Percentiles rank a stretch among this genome's conserved stretches.
phyloP scores from a whole-genome alignment of 2,888 invertebrate species.

The Empis stercorea region DNA sequence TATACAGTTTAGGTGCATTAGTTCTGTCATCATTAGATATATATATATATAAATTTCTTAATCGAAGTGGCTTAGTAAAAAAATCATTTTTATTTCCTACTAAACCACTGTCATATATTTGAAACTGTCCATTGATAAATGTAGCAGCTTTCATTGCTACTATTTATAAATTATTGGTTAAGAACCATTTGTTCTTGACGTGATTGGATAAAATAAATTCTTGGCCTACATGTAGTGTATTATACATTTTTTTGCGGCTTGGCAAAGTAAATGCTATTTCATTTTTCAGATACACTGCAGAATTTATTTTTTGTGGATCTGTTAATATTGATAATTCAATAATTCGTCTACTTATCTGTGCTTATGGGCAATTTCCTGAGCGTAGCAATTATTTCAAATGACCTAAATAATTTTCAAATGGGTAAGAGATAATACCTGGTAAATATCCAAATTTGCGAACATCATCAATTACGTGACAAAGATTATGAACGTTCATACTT shows the following conservation, averaged over 20 bases:
- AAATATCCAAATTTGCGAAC: slow-evolving; percentile 10
- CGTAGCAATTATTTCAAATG: not conserved
- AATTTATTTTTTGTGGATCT: not conserved
- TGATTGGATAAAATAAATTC: no score
- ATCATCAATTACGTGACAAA: slow-evolving; percentile 12
- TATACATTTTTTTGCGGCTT: no score
- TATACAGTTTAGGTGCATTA: not conserved
- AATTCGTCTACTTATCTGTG: not conserved
- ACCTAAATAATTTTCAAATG: not conserved
- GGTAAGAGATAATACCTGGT: slow-evolving; percentile 7
- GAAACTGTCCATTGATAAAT: not conserved
- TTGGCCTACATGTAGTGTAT: no score
- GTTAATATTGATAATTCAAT: not conserved
- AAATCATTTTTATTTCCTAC: not conserved
- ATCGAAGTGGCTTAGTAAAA: not conserved
- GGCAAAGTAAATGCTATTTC: no score
- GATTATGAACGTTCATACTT: slow-evolving; percentile 15
- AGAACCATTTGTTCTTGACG: not conserved
- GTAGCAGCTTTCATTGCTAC: not conserved
- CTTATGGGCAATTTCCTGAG: not conserved
- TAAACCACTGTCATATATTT: not conserved
- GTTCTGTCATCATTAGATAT: not conserved
- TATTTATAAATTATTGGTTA: not conserved
- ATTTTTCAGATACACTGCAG: not conserved
- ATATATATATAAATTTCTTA: no score